Evolutionary conservation across 2,888 invertebrate species (phyloP), one percentile per base, ranked within the genome.

Genomic region (Ophion ellenae): DNA sequence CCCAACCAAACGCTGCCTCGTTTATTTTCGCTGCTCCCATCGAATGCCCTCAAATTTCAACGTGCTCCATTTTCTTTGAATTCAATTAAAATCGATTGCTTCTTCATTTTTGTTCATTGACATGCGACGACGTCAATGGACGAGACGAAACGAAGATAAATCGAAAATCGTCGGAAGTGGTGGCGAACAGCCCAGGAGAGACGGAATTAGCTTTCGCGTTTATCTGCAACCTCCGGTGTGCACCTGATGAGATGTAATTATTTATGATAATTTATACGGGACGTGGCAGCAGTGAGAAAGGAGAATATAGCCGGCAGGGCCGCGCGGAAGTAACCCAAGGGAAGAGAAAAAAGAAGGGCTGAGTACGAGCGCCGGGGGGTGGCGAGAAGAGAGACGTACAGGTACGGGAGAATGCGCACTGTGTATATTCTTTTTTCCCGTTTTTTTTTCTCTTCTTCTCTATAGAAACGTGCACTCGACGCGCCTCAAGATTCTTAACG

Each of bases 181-280:
- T 14, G 47, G 17, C 3, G 53, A 17, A 17, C 53, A 24, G 53
- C 32, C n/a, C 14, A 20, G 4, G 47, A 28, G 53, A 32, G 67
- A 24, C 69, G 74, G 74, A 79, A 71, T n/a, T 78, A 59, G 57
- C 70, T 59, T 28, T 11, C 1, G 14, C 74, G 63, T 69, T 45
- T 67, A 73, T 66, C 53, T 70, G 24, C 63, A 69, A 73, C 53
- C 77, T 74, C 78, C 17, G 53, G 47, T 53, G 78, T 70, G 71
- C 77, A 71, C 77, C 69, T 83, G 80, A 76, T 82, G 73, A 82
- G 84, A 76, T 64, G 81, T 87, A 86, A 87, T 87, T 87, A 86
- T 87, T 87, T 84, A 87, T 87, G 84, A 84, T 87, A 87, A 87
- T 87, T 87, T 86, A 86, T 86, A 82, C 84, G 61, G 28, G 63